These are phyloP conservation scores for Craniophora ligustri DNA, from an alignment of 2,888 invertebrate species.

Conservation along the genomic window DNA sequence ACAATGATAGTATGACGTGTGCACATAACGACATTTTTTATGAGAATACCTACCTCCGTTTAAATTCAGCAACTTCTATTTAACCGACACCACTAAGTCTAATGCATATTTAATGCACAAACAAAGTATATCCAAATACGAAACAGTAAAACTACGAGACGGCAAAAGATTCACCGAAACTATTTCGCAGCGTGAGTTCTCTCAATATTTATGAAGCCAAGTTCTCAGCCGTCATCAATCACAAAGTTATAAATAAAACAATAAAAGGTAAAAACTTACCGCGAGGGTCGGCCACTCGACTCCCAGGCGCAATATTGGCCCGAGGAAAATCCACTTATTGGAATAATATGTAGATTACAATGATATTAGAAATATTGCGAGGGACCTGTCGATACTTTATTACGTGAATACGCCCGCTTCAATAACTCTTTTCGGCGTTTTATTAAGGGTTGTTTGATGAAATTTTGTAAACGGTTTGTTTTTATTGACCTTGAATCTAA, in stretches of 20 bases:
- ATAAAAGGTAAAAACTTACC: slow-evolving; percentile 87
- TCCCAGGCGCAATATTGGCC: slow-evolving; percentile 80
- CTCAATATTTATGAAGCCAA: slow-evolving; percentile 88
- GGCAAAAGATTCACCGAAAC: slow-evolving; percentile 60
- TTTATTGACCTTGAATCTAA: neutral
- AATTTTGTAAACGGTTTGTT: slow-evolving; percentile 34
- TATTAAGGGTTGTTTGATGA: slow-evolving; percentile 34
- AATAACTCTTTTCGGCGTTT: slow-evolving; percentile 70
- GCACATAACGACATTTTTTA: neutral
- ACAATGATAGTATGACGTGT: no score
- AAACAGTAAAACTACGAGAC: slow-evolving; percentile 54
- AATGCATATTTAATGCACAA: slow-evolving; percentile 25
- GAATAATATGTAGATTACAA: slow-evolving; percentile 88
- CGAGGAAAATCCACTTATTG: slow-evolving; percentile 85
- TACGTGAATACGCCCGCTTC: slow-evolving; percentile 56
- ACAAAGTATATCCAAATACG: slow-evolving; percentile 45
- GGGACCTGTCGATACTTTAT: slow-evolving; percentile 77
- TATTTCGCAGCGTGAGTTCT: slow-evolving; percentile 79
- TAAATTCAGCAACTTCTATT: neutral
- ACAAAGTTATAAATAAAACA: slow-evolving; percentile 89
- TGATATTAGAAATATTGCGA: slow-evolving; percentile 81
- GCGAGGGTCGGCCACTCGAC: slow-evolving; percentile 79
- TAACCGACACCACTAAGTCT: slow-evolving; percentile 1
- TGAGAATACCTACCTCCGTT: neutral
- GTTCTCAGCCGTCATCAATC: slow-evolving; percentile 86